These are phyloP conservation scores for Lasioglossum villosulum DNA, from an alignment of 2,888 invertebrate species.

Conservation along the genomic window DNA sequence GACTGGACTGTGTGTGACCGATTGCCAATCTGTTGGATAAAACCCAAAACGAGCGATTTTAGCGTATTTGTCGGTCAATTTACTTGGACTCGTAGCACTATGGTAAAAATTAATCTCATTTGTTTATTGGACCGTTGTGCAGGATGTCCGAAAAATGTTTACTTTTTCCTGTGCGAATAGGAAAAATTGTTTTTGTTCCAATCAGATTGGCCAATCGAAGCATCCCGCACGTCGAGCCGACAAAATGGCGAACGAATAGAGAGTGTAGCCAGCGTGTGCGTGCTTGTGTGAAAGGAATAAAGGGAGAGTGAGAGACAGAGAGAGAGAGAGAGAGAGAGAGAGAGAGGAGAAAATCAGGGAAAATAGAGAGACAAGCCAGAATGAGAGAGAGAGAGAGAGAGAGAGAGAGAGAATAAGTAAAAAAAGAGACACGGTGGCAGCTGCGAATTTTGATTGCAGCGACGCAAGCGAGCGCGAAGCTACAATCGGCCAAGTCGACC, in stretches of 20 bases:
- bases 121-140: too few relatives aligned
- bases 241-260: neutral
- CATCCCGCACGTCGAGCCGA: neutral
- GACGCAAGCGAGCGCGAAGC: constrained; percentile 83
- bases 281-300: neutral
- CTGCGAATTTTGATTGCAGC: constrained; percentile 84
- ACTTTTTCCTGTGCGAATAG: too few relatives aligned
- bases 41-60: neutral
- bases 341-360: neutral
- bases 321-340: neutral
- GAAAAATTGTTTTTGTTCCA: neutral
- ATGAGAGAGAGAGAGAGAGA: neutral
- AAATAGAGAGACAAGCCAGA: constrained; percentile 23
- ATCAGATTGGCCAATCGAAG: neutral
- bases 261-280: neutral
- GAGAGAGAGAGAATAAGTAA: neutral
- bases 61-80: neutral
- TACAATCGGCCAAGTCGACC: constrained; percentile 84
- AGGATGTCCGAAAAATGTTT: too few relatives aligned
- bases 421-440: constrained; percentile 76
- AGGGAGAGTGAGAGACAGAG: neutral
- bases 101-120: too few relatives aligned
- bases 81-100: neutral
- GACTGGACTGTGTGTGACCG: neutral
- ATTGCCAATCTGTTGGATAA: neutral